A percentile compares a stretch with the other conserved stretches of the same genome.
phyloP scores from a whole-genome alignment of 1,140 invertebrate genomes.

The Brachionus rubens region DNA sequence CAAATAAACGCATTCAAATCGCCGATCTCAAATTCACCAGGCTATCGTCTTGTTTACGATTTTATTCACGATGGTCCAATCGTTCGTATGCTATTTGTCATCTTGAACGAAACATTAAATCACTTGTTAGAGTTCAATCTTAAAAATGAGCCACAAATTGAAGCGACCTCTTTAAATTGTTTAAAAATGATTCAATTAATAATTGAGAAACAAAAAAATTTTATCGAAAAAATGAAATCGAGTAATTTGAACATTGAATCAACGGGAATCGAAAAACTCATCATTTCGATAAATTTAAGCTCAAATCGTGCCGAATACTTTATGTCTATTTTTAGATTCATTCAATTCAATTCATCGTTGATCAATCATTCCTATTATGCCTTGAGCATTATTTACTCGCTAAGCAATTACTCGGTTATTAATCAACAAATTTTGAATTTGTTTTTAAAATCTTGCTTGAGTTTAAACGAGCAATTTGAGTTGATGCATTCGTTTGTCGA shows the following conservation, averaged over 20 bases:
- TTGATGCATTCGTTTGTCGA: slow-evolving; percentile 44
- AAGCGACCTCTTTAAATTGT: slow-evolving; percentile 68
- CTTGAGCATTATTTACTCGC: background rate
- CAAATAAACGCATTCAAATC: slow-evolving; percentile 24
- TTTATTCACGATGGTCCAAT: slow-evolving; percentile 43
- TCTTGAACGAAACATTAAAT: slow-evolving; percentile 31
- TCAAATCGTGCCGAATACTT: slow-evolving; percentile 74
- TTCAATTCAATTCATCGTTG: slow-evolving; percentile 30
- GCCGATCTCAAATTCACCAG: background rate
- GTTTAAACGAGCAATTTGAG: slow-evolving; percentile 33
- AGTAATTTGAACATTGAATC: slow-evolving; percentile 64
- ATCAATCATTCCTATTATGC: slow-evolving; percentile 1
- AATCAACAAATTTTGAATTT: slow-evolving; percentile 41
- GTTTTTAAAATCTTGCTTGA: slow-evolving; percentile 28
- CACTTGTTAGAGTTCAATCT: slow-evolving; percentile 15
- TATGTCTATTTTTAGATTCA: slow-evolving; percentile 73
- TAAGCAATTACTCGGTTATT: slow-evolving; percentile 23
- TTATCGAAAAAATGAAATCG: slow-evolving; percentile 65
- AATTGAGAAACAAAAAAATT: slow-evolving; percentile 66
- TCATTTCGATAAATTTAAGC: slow-evolving; percentile 75
- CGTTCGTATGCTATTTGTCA: slow-evolving; percentile 18
- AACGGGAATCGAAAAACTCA: slow-evolving; percentile 72
- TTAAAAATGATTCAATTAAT: slow-evolving; percentile 69
- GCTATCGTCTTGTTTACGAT: slow-evolving; percentile 37
- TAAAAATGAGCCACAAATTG: slow-evolving; percentile 66